Base-by-base conservation (phyloP, 2,888 invertebrate genomes). In the Carcina quercana region DNA sequence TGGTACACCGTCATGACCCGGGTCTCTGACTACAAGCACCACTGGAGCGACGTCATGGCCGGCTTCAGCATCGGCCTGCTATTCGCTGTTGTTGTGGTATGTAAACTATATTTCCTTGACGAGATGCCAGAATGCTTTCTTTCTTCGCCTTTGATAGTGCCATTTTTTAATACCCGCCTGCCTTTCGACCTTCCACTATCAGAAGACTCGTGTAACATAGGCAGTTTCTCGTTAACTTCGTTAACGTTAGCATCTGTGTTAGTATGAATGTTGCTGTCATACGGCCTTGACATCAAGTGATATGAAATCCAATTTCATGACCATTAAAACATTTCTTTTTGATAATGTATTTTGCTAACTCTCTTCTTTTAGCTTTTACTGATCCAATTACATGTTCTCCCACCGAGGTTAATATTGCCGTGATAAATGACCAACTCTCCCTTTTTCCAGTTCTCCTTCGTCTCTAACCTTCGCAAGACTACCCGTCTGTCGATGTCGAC, bases 1-100 rank as follows among this genome's bases (percentile, higher is more conserved):
- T 91, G 93, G 88, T 94, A 89, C 69, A 95, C 95, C 6, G 91
- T 93, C n/a, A 87, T 97, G 83, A 92, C 95, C 1, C 87, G 98
- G 19, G 89, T 98, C 20, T 95, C 95, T 1, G 95, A 98, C 83
- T 96, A 98, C 86, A 98, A 98, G 68, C 98, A 98, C 73, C 98
- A 98, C 64, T 97, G 97, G 95, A 96, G 95, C 56, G 98, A 98
- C 74, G 98, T 98, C 2, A 82, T 98, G 15, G 90, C 90, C 30
- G 98, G 98, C 1, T 86, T 90, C 42, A 52, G 82, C 17, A 87
- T 94, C 41, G 94, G 94, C 6, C 63, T 87, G n/a, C 53, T 88
- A 13, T 85, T 86, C 31, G 92, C 94, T 36, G 48, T 91, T 30
- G 64, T 93, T 45, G 86, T 90, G 72, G 94, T 94, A 65, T 88